These are phyloP conservation scores for Premnoplex brunnescens DNA, from an alignment of 2,797 vertebrate genomes.

Conservation along the genomic window DNA sequence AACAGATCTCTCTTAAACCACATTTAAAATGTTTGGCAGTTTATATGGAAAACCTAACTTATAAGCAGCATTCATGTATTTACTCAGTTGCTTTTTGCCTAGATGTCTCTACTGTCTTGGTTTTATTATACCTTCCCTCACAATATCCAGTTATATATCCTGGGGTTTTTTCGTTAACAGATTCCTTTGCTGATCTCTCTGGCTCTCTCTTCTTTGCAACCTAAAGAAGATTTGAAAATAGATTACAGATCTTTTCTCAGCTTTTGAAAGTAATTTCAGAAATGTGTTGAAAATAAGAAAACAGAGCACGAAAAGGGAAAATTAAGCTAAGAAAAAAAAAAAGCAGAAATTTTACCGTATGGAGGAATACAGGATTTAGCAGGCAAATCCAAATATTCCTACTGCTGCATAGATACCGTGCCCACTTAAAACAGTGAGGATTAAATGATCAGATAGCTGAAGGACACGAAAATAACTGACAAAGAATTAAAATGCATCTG, in stretches of 20 bases:
- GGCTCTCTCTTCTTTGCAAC: neutral
- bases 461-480: neutral
- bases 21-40: neutral
- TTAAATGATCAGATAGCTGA: neutral
- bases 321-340: neutral
- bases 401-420: neutral
- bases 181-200: neutral
- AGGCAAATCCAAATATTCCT: neutral
- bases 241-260: neutral
- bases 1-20: neutral
- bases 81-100: neutral
- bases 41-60: neutral
- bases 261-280: slow-evolving; percentile 6
- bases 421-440: neutral
- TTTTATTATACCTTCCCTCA: slow-evolving; percentile 26
- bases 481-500: neutral
- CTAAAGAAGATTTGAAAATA: neutral
- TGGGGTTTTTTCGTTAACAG: neutral
- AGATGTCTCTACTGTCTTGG: neutral
- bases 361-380: neutral
- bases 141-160: neutral
- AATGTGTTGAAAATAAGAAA: neutral
- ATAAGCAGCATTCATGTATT: slow-evolving; percentile 13
- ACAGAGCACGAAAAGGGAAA: neutral
- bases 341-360: neutral